A percentile compares a stretch with the other conserved stretches of the same genome.
Conservation (phyloP, 1,140 invertebrate species). For the Diorhabda elongata region DNA sequence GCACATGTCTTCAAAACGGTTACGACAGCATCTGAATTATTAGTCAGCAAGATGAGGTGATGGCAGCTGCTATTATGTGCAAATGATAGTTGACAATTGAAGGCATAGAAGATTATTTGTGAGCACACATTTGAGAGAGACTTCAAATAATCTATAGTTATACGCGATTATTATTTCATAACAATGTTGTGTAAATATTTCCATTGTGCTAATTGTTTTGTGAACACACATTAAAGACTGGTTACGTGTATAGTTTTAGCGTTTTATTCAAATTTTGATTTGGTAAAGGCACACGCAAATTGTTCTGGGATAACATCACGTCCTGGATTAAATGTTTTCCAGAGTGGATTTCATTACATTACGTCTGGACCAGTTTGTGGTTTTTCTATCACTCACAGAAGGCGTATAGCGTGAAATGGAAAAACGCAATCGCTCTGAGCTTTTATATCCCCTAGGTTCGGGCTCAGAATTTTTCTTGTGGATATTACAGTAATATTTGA, state of each 20-base stretch:
- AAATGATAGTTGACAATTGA: no score
- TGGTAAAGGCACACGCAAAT: neutral
- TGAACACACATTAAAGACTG: no score
- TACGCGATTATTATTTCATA: no score
- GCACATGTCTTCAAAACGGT: no score
- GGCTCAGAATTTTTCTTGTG: neutral
- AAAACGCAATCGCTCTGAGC: neutral
- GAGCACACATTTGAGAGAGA: no score
- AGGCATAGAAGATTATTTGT: no score
- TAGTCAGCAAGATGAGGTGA: no score
- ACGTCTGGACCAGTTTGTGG: constrained; percentile 1
- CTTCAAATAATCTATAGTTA: no score
- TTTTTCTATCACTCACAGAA: constrained; percentile 2
- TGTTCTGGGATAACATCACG: neutral
- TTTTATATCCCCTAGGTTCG: neutral
- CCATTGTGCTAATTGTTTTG: no score
- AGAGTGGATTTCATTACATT: neutral
- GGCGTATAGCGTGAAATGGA: constrained; percentile 1
- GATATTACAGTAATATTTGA: neutral
- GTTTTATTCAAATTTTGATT: neutral
- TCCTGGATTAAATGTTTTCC: constrained; percentile 2
- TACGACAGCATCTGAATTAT: no score
- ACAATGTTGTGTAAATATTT: no score
- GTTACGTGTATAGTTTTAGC: neutral
- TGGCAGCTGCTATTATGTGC: no score